Conservation (phyloP, 2,797 vertebrate genomes). For the Lacerta agilis region DNA sequence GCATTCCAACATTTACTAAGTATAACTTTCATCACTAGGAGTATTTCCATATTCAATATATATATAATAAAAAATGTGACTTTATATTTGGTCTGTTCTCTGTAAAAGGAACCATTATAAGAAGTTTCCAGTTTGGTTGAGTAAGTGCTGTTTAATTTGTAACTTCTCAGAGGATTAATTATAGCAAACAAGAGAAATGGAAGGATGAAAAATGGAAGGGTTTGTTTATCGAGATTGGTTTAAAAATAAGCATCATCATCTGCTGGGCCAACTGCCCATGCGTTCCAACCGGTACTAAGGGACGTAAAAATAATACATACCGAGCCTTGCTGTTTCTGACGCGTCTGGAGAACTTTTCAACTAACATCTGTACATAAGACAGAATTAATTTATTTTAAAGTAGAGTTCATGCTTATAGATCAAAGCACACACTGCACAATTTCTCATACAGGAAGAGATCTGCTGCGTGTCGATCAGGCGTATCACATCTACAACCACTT, state of each 20-base stretch:
- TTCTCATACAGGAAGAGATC: neutral
- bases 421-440: neutral
- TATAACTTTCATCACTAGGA: conserved; percentile 71
- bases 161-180: conserved; percentile 67
- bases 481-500: neutral
- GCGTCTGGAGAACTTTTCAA: conserved; percentile 28
- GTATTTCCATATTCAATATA: conserved; percentile 64
- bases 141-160: conserved; percentile 64
- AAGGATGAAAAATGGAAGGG: conserved; percentile 61
- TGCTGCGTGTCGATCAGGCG: neutral
- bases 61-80: conserved; percentile 46
- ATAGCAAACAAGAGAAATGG: conserved; percentile 59
- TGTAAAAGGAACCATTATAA: conserved; percentile 66
- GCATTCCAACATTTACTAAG: conserved; percentile 70
- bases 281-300: conserved; percentile 46
- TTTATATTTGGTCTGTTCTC: conserved; percentile 63
- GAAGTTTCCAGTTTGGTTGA: conserved; percentile 60
- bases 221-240: conserved; percentile 65
- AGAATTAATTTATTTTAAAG: conserved; percentile 1
- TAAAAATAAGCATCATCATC: conserved; percentile 68
- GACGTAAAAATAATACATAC: conserved; percentile 42
- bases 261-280: conserved; percentile 34
- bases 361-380: conserved; percentile 31
- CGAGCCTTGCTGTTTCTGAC: conserved; percentile 18
- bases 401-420: neutral